Conservation (phyloP, 2,888 invertebrate species). For the Crematogaster levior region DNA sequence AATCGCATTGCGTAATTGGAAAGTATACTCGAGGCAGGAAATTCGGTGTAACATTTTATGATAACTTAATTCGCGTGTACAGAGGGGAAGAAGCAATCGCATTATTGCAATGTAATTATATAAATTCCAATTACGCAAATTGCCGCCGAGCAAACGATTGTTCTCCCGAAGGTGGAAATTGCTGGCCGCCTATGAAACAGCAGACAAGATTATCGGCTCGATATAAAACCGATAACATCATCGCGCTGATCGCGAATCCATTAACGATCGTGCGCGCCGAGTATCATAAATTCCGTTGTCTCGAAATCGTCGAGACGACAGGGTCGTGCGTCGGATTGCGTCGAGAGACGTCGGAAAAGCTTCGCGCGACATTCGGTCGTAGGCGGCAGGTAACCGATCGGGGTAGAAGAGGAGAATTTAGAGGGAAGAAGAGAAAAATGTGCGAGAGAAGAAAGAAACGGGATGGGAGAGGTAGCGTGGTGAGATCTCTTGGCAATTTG, state of each 20-base stretch:
- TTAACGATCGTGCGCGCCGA: constrained; percentile 26
- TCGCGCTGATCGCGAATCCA: constrained; percentile 29
- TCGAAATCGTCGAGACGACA: constrained; percentile 13
- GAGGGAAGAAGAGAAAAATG: constrained; percentile 34
- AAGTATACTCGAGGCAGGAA: constrained; percentile 40
- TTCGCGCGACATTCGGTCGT: constrained; percentile 63
- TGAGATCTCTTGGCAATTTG: constrained; percentile 76
- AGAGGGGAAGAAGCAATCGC: constrained; percentile 49
- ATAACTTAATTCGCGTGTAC: constrained; percentile 44
- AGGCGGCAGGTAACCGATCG: constrained; percentile 69
- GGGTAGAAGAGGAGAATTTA: constrained; percentile 37
- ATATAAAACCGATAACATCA: constrained; percentile 16
- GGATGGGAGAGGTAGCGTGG: constrained; percentile 62
- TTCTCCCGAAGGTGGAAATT: constrained; percentile 33
- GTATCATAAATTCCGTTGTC: constrained; percentile 25
- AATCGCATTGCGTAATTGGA: constrained; percentile 56
- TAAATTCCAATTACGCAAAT: constrained; percentile 54
- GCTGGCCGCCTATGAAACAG: constrained; percentile 27
- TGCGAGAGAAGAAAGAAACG: constrained; percentile 56
- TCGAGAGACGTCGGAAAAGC: constrained; percentile 49
- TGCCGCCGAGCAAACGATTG: constrained; percentile 40
- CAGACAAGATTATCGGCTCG: constrained; percentile 41
- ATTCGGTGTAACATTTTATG: constrained; percentile 52
- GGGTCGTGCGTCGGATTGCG: neutral
- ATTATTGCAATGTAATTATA: constrained; percentile 53